Conservation (phyloP, 2,113 vertebrate species). For the Ictidomys tridecemlineatus region DNA sequence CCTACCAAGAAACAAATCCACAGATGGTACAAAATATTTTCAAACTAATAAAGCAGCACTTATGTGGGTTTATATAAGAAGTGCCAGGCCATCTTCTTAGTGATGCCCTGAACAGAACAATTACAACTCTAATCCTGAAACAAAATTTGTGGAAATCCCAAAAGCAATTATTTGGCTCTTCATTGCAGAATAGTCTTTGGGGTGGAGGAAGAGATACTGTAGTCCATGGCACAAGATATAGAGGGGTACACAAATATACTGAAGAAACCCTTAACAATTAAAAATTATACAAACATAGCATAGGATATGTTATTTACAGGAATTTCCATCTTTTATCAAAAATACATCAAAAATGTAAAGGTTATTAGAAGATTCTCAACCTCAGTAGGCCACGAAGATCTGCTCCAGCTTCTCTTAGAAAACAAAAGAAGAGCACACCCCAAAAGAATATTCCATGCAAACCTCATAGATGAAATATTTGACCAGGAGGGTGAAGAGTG, state of each 20-base stretch:
- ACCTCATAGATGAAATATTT: neutral
- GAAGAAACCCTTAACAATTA: neutral
- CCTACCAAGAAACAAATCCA: slow-evolving; percentile 32
- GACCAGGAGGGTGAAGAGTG: neutral
- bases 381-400: neutral
- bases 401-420: slow-evolving; percentile 23
- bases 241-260: neutral
- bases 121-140: neutral
- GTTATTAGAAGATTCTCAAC: neutral
- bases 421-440: neutral
- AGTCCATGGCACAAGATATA: neutral
- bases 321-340: neutral
- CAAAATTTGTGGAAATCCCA: slow-evolving; percentile 9
- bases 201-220: neutral
- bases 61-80: neutral
- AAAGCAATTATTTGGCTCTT: slow-evolving; percentile 23
- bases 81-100: neutral
- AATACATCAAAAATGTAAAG: neutral
- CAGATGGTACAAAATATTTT: neutral
- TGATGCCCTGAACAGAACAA: neutral
- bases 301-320: neutral
- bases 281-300: neutral
- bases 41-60: slow-evolving; percentile 1
- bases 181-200: neutral
- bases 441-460: neutral